Evolutionary conservation across 2,113 vertebrate species (phyloP).

Genomic region (Syrrhaptes paradoxus): DNA sequence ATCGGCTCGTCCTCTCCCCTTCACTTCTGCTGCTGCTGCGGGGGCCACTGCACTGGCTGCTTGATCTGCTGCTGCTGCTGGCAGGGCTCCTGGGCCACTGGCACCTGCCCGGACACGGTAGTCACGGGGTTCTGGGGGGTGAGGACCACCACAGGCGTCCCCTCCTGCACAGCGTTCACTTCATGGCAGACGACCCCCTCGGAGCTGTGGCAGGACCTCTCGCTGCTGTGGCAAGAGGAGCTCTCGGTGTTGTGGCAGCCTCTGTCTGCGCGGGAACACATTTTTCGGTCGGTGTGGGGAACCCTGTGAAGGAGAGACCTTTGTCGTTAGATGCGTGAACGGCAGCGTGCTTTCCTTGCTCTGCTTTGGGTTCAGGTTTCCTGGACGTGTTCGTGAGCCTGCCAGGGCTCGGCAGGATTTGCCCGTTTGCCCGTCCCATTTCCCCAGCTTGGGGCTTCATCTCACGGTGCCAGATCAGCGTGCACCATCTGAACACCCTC

Average conservation of each 20-base stretch:
- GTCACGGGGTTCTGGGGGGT: not conserved
- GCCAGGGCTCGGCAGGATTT: fast-evolving
- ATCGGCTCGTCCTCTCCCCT: fast-evolving
- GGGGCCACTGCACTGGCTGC: conserved; percentile 54
- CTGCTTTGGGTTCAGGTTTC: not conserved
- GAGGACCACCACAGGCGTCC: conserved; percentile 35
- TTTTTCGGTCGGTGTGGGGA: fast-evolving
- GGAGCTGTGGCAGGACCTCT: conserved; percentile 11
- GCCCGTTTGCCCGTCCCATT: fast-evolving
- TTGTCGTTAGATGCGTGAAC: fast-evolving
- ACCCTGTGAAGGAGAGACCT: not conserved
- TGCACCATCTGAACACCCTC: not conserved
- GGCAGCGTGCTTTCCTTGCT: fast-evolving
- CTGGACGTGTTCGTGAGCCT: fast-evolving
- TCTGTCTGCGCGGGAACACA: conserved; percentile 59
- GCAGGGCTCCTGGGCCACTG: not conserved
- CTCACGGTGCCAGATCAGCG: fast-evolving
- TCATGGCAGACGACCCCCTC: conserved; percentile 22
- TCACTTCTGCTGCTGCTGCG: conserved; percentile 56
- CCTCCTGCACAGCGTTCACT: conserved; percentile 18
- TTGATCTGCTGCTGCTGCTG: conserved; percentile 69
- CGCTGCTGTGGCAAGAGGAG: conserved; percentile 10
- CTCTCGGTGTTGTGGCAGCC: conserved; percentile 37
- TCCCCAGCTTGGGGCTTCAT: fast-evolving
- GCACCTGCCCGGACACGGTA: not conserved